Conservation (phyloP, 2,797 vertebrate species). For the Gymnodraco acuticeps region DNA sequence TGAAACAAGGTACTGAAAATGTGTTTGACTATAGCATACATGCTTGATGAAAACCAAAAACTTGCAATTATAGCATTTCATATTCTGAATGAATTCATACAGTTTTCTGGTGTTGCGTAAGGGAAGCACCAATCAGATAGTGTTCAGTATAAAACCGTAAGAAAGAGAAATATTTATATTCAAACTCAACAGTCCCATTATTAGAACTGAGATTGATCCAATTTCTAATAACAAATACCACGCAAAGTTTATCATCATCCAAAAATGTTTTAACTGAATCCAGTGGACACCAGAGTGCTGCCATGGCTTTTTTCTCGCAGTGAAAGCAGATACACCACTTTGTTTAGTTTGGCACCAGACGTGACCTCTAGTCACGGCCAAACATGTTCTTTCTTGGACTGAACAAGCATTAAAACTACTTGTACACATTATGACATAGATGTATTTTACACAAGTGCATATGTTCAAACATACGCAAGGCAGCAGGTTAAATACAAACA, state of each 20-base stretch:
- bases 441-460: conserved; percentile 39
- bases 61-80: not conserved
- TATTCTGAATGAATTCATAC: not conserved
- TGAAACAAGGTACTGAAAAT: conserved; percentile 7
- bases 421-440: conserved; percentile 37
- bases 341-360: conserved; percentile 73
- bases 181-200: conserved; percentile 20
- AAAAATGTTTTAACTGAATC: conserved; percentile 60
- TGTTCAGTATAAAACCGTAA: conserved; percentile 1
- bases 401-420: conserved; percentile 38
- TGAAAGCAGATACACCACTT: conserved; percentile 73
- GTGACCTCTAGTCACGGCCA: conserved; percentile 58
- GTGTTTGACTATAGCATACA: not conserved
- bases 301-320: conserved; percentile 48
- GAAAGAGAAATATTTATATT: conserved; percentile 30
- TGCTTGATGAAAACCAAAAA: conserved; percentile 6
- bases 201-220: conserved; percentile 25
- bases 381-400: conserved; percentile 70
- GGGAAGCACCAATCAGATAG: not conserved
- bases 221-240: conserved; percentile 38
- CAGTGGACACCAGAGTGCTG: conserved; percentile 54
- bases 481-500: conserved; percentile 33
- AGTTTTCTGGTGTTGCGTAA: not conserved
- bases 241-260: conserved; percentile 24
- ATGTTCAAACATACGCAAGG: conserved; percentile 11